Evolutionary conservation across 2,797 vertebrate genomes (phyloP).

Genomic region (Neopelma chrysocephalum): DNA sequence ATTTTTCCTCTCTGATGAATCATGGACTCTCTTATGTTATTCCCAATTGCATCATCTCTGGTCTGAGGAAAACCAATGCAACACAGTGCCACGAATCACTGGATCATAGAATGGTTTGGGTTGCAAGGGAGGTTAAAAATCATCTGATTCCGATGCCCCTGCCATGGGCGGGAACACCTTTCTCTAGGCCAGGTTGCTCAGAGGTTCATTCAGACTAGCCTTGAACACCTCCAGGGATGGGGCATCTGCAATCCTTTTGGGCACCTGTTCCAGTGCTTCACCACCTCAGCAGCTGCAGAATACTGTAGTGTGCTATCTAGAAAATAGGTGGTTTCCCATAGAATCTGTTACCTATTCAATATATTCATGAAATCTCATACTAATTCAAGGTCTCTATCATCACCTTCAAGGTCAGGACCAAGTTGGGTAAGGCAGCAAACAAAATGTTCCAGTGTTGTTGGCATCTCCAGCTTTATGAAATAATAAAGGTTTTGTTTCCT

Average conservation of each 20-base stretch:
- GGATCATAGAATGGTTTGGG: neutral
- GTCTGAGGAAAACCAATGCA: neutral
- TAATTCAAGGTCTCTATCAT: neutral
- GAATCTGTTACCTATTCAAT: neutral
- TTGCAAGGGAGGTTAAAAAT: neutral
- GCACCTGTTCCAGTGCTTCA: neutral
- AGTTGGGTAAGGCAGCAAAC: neutral
- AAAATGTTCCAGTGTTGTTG: neutral
- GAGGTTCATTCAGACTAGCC: neutral
- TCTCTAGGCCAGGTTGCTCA: neutral
- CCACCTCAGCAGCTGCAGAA: neutral
- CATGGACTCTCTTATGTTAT: neutral
- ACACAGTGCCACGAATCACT: neutral
- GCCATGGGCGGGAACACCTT: neutral
- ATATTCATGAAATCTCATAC: neutral
- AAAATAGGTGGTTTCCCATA: neutral
- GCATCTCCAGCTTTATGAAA: neutral
- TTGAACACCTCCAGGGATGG: neutral
- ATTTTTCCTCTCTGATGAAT: neutral
- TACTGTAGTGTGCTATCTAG: no score
- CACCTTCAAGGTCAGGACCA: neutral
- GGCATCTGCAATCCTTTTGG: neutral
- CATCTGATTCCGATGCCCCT: neutral
- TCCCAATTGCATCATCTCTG: neutral
- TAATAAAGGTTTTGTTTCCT: neutral